Evolutionary conservation across 2,797 vertebrate species (phyloP), one percentile per base, ranked within the genome.

Genomic region (Pagetopsis macropterus): DNA sequence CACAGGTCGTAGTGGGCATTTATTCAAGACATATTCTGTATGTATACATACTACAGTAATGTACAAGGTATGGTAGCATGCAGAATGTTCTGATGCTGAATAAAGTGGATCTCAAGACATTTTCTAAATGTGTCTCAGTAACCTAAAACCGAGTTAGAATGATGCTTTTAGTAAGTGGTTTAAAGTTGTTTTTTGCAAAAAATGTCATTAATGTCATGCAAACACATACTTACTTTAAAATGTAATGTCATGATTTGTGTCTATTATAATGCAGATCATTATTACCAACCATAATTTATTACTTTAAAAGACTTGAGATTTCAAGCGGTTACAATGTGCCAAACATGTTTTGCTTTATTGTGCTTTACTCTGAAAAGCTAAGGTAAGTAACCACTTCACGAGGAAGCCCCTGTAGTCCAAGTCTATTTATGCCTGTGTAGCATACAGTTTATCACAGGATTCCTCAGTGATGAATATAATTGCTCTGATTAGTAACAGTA

Each of bases 1-100:
- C 64, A 76, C 43, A 81, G 74, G 81, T 87, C 84, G 63, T 83
- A 91, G 90, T 90, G 91, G 89, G 61, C 5, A 31, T 82, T 86
- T 84, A 63, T 69, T 64, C 11, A 75, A 50, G 77, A 67, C 8
- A 69, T 33, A 79, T 37, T 74, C 41, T 70, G 13, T 56, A 33
- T n/a, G 57, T 52, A 76, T 31, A 81, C 51, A 78, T 57, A 74
- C 17, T 48, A 73, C 63, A 76, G 55, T 61, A 70, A 41, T 56
- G 61, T 72, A 82, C 64, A 81, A 78, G 16, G 50, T 44, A 21
- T 40, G 54, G 61, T 8, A 43, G 79, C 72, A 76, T 12, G 43
- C 41, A 76, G 49, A 66, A 56, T 64, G 31, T 23, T 74, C 57
- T 14, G 60, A 81, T 66, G 57, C 67, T 55, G 33, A 77, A 49